phyloP scores from a whole-genome alignment of 1,140 invertebrate genomes.

The Trigoniulus corallinus region DNA sequence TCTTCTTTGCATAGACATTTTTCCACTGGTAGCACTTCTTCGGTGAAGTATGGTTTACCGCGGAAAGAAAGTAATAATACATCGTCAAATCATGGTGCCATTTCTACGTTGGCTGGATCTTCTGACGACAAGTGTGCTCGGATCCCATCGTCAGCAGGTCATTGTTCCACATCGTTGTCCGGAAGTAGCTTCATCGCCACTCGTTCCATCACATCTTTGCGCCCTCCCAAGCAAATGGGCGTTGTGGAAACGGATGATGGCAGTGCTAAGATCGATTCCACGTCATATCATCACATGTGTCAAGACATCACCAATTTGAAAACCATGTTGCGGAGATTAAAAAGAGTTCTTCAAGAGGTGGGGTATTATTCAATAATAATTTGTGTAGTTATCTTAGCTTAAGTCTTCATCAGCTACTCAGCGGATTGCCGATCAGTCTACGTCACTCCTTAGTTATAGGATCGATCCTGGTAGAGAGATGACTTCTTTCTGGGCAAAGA shows the following conservation, averaged over 20 bases:
- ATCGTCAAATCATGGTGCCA: constrained; percentile 6
- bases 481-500: too few species aligned
- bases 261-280: constrained; percentile 34
- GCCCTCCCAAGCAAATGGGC: constrained; percentile 14
- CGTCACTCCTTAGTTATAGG: too few species aligned
- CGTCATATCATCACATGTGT: constrained; percentile 46
- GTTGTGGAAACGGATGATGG: constrained; percentile 29
- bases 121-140: constrained; percentile 7
- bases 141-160: neutral
- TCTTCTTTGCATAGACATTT: too few species aligned
- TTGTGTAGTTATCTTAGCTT: too few species aligned
- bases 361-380: neutral
- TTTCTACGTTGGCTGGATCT: constrained; percentile 7
- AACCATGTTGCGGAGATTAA: constrained; percentile 55
- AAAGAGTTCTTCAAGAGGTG: constrained; percentile 52
- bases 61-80: constrained; percentile 9
- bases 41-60: constrained; percentile 8
- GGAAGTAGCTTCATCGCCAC: neutral
- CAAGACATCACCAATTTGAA: constrained; percentile 62
- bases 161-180: neutral
- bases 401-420: too few species aligned
- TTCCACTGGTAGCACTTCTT: too few species aligned
- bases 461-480: too few species aligned
- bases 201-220: too few species aligned
- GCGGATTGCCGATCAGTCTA: too few species aligned